These are phyloP conservation scores for Danio tinwini DNA, from an alignment of 2,797 vertebrate species.

Conservation along the genomic window DNA sequence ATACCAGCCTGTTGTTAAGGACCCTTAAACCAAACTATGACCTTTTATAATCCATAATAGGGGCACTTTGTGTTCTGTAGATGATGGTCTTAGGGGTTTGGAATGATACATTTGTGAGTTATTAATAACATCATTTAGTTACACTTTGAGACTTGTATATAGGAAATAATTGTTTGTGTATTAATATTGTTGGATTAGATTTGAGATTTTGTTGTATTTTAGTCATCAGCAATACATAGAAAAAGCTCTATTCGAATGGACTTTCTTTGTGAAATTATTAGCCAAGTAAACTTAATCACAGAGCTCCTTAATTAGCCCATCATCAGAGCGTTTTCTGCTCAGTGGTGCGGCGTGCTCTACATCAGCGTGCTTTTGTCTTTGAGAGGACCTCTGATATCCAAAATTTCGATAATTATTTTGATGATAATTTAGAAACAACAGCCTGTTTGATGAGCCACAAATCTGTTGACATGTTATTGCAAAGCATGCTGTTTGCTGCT, in stretches of 20 bases:
- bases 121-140: no score
- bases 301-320: background rate
- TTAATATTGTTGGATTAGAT: background rate
- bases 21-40: no score
- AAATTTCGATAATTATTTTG: slow-evolving; percentile 7
- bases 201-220: background rate
- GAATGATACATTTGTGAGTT: no score
- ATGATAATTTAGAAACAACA: slow-evolving; percentile 35
- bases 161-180: no score
- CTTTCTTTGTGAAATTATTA: background rate
- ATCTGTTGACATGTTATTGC: slow-evolving; percentile 13
- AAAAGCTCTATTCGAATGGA: background rate
- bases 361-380: slow-evolving; percentile 12
- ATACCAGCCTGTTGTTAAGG: no score
- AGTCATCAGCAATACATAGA: background rate
- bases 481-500: background rate
- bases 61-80: no score
- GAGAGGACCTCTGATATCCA: background rate
- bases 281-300: background rate
- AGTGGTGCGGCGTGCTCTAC: background rate
- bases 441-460: slow-evolving; percentile 17
- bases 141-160: no score
- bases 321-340: background rate
- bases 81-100: no score
- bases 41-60: no score